A percentile compares a stretch with the other conserved stretches of the same genome.
Evolutionary conservation across 2,888 invertebrate species (phyloP).

Genomic region (Acutogordius australiensis): DNA sequence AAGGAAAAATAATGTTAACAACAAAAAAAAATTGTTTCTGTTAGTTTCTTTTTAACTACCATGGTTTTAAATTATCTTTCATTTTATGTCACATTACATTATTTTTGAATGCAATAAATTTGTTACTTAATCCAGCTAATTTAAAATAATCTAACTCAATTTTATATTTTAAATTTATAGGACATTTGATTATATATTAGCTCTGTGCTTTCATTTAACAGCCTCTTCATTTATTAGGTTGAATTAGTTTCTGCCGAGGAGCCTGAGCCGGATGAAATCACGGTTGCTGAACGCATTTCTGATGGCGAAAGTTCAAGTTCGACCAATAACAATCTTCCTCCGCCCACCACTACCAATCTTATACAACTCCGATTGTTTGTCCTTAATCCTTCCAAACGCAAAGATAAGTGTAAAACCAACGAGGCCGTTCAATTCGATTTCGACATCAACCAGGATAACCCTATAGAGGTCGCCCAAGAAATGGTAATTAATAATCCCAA

Average conservation of each 20-base stretch:
- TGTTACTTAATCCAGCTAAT: no score
- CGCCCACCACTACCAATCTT: not conserved
- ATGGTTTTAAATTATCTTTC: no score
- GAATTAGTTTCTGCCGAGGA: conserved; percentile 5
- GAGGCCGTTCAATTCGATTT: conserved; percentile 97
- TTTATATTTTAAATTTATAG: no score
- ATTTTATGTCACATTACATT: no score
- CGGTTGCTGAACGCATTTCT: not conserved
- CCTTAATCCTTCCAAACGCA: conserved; percentile 77
- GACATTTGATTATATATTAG: no score
- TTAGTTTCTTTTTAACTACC: no score
- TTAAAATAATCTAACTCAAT: no score
- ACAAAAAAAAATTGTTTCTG: no score
- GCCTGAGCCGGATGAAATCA: not conserved
- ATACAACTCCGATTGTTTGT: conserved; percentile 64
- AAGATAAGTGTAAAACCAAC: conserved; percentile 87
- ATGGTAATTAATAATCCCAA: conserved; percentile 37
- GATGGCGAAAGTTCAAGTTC: no score
- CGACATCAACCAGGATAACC: conserved; percentile 59
- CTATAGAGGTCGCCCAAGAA: conserved; percentile 68
- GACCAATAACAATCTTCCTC: no score
- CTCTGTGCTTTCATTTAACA: not conserved
- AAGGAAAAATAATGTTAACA: no score
- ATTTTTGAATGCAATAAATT: no score
- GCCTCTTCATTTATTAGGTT: not conserved